A percentile compares a stretch with the other conserved stretches of the same genome.
These are phyloP conservation scores for Sycophila sp. DNA, from an alignment of 1,140 invertebrate genomes.

Conservation along the genomic window DNA sequence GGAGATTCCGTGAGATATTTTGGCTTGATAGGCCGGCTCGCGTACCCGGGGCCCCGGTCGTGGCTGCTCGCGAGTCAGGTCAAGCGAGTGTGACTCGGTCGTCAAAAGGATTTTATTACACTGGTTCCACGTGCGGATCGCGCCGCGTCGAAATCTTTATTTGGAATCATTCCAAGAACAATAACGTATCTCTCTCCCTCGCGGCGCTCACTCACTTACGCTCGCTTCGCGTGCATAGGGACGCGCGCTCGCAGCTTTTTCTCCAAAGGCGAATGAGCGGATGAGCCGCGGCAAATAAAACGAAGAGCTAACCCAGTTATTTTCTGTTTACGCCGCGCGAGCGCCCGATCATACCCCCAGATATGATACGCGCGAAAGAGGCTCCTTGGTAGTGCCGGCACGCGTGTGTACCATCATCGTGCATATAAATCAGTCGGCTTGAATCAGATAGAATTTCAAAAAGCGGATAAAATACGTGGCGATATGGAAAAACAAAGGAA, in stretches of 20 bases:
- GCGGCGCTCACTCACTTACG: constrained; percentile 37
- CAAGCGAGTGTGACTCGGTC: constrained; percentile 37
- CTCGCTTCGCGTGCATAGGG: background rate
- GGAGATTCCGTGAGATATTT: constrained; percentile 8
- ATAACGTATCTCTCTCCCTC: constrained; percentile 56
- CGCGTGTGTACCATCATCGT: constrained; percentile 64
- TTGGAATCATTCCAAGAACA: constrained; percentile 68
- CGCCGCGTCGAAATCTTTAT: constrained; percentile 66
- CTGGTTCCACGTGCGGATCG: constrained; percentile 52
- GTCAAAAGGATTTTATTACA: constrained; percentile 62
- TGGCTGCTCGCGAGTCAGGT: constrained; percentile 11
- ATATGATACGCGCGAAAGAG: constrained; percentile 52
- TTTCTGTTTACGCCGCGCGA: constrained; percentile 58
- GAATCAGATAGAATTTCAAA: constrained; percentile 66
- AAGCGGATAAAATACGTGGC: constrained; percentile 60
- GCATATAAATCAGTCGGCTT: constrained; percentile 64
- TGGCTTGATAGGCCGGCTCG: constrained; percentile 2
- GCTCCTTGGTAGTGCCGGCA: constrained; percentile 64
- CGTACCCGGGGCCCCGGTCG: too few species aligned
- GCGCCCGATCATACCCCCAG: constrained; percentile 59
- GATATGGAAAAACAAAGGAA: constrained; percentile 56
- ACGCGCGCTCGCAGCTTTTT: constrained; percentile 9
- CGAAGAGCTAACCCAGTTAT: constrained; percentile 66
- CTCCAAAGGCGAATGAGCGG: background rate
- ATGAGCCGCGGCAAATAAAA: constrained; percentile 56